Percentiles rank a stretch among this genome's conserved stretches.
phyloP scores from a whole-genome alignment of 2,888 invertebrate species.

The Lamproptera curius region DNA sequence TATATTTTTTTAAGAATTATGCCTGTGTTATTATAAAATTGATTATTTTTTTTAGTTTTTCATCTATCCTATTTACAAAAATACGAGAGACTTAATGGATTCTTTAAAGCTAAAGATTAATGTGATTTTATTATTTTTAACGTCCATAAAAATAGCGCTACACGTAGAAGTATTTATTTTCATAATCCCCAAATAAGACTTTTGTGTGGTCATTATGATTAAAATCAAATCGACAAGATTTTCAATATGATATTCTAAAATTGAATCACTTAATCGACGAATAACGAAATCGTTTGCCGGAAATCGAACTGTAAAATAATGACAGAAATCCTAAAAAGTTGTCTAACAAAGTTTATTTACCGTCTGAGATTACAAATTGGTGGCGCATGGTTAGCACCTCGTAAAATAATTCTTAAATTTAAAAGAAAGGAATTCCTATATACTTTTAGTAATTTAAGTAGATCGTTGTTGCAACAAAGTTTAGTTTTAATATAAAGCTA shows the following conservation, averaged over 20 bases:
- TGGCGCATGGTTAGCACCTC: no score
- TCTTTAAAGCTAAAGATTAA: no score
- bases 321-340: slow-evolving; percentile 73
- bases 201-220: not conserved
- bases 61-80: no score
- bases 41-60: no score
- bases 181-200: no score
- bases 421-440: not conserved
- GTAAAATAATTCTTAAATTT: not conserved
- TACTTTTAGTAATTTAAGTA: not conserved
- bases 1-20: no score
- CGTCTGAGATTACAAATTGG: slow-evolving; percentile 60
- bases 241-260: not conserved
- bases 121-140: no score
- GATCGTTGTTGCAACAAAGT: not conserved
- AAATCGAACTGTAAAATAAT: slow-evolving; percentile 75
- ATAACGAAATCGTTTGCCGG: slow-evolving; percentile 62
- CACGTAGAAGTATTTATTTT: no score
- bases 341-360: slow-evolving; percentile 65
- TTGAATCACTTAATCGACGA: slow-evolving; percentile 44
- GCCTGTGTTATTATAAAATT: no score
- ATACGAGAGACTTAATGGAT: no score
- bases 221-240: not conserved
- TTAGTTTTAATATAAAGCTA: not conserved
- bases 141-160: no score